These are phyloP conservation scores for Augochlorella aurata DNA, from an alignment of 2,888 invertebrate species.

Conservation along the genomic window DNA sequence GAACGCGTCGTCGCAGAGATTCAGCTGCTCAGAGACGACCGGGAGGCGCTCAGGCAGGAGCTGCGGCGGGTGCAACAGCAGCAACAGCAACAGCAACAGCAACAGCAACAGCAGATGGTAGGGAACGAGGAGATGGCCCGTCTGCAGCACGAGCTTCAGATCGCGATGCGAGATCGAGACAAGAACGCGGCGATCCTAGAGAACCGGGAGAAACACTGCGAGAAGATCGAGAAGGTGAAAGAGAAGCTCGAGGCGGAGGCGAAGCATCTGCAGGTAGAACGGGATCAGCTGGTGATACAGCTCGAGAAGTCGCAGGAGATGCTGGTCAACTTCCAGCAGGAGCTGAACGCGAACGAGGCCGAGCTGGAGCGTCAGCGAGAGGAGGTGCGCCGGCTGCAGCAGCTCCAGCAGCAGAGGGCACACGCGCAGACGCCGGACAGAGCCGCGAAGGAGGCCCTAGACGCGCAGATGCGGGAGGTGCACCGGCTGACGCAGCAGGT, in stretches of 20 bases:
- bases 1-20: constrained; percentile 92
- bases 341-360: constrained; percentile 91
- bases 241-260: constrained; percentile 92
- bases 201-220: constrained; percentile 90
- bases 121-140: constrained; percentile 89
- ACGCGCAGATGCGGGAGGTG: constrained; percentile 88
- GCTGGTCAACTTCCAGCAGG: constrained; percentile 96
- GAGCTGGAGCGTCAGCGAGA: constrained; percentile 91
- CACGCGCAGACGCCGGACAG: constrained; percentile 88
- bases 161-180: constrained; percentile 88
- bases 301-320: constrained; percentile 96
- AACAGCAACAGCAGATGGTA: constrained; percentile 86
- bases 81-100: constrained; percentile 85
- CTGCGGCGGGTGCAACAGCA: constrained; percentile 86
- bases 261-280: constrained; percentile 92
- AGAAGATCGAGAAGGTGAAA: constrained; percentile 92
- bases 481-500: constrained; percentile 88
- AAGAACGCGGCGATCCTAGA: constrained; percentile 90
- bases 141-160: constrained; percentile 88
- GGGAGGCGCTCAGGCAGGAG: constrained; percentile 88
- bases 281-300: constrained; percentile 94
- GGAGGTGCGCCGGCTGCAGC: constrained; percentile 88
- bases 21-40: constrained; percentile 91
- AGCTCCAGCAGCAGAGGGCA: constrained; percentile 83
- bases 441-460: constrained; percentile 87